Conservation (phyloP, 2,797 vertebrate genomes). For the Dromococcyx pavoninus region DNA sequence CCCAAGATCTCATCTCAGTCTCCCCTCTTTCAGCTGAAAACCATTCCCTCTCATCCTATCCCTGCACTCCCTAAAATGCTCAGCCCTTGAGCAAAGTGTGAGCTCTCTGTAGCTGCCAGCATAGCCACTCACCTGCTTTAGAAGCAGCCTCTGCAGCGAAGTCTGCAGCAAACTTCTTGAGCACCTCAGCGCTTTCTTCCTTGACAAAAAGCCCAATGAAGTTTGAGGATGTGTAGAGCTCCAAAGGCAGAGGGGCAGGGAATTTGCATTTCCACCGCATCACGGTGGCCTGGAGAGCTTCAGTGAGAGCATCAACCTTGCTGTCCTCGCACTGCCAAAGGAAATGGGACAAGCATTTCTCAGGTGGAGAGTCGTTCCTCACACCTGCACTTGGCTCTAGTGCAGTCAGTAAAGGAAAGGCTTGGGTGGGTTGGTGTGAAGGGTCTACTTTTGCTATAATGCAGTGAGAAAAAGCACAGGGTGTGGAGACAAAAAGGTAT, state of each 20-base stretch:
- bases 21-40: too few relatives aligned
- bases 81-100: background rate
- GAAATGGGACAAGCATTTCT: background rate
- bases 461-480: background rate
- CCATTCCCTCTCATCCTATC: too few relatives aligned
- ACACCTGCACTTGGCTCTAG: background rate
- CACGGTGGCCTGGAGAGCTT: conserved; percentile 89
- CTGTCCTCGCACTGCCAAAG: conserved; percentile 88
- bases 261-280: conserved; percentile 90
- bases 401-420: background rate
- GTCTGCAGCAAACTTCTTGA: conserved; percentile 93
- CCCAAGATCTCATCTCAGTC: too few relatives aligned
- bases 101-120: background rate
- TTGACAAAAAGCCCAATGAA: conserved; percentile 99
- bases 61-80: too few relatives aligned
- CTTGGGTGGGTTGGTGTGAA: background rate
- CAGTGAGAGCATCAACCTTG: conserved; percentile 90
- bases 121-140: conserved; percentile 86
- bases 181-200: conserved; percentile 90
- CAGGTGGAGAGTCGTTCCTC: background rate
- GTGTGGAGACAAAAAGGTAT: background rate
- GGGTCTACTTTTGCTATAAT: background rate
- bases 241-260: conserved; percentile 87
- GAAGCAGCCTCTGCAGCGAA: conserved; percentile 88
- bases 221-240: conserved; percentile 94